Evolutionary conservation across 2,797 vertebrate species (phyloP).

Genomic region (Myripristis jacobus): DNA sequence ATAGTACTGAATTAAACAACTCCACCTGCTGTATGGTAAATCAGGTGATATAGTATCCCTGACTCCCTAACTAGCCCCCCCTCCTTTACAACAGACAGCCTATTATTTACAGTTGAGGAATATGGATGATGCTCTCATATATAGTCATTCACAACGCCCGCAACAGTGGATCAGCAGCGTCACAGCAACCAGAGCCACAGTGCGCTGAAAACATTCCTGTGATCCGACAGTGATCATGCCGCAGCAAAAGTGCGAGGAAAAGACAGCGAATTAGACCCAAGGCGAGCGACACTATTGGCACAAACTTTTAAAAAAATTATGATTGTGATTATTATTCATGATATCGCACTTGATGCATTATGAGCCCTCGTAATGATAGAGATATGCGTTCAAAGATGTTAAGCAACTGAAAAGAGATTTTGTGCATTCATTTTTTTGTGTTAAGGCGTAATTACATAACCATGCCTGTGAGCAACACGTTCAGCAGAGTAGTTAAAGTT

Average conservation of each 20-base stretch:
- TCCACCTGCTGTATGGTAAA: not conserved
- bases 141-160: too few relatives aligned
- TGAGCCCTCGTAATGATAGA: slow-evolving; percentile 3
- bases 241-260: too few relatives aligned
- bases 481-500: slow-evolving; percentile 12
- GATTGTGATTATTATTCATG: too few relatives aligned
- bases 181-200: not conserved
- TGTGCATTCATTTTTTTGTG: not conserved
- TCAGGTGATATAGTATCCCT: not conserved
- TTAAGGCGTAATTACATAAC: slow-evolving; percentile 55
- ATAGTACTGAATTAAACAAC: not conserved
- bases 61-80: slow-evolving; percentile 28
- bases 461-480: slow-evolving; percentile 29
- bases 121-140: too few relatives aligned
- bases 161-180: too few relatives aligned
- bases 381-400: slow-evolving; percentile 2
- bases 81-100: slow-evolving; percentile 20
- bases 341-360: too few relatives aligned
- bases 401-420: slow-evolving; percentile 2
- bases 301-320: too few relatives aligned
- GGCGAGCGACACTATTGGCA: too few relatives aligned
- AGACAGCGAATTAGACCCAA: too few relatives aligned
- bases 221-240: not conserved
- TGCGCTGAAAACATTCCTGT: not conserved
- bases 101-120: too few relatives aligned